Evolutionary conservation across 2,888 invertebrate genomes (phyloP).

Genomic region (Clitarchus hookeri): DNA sequence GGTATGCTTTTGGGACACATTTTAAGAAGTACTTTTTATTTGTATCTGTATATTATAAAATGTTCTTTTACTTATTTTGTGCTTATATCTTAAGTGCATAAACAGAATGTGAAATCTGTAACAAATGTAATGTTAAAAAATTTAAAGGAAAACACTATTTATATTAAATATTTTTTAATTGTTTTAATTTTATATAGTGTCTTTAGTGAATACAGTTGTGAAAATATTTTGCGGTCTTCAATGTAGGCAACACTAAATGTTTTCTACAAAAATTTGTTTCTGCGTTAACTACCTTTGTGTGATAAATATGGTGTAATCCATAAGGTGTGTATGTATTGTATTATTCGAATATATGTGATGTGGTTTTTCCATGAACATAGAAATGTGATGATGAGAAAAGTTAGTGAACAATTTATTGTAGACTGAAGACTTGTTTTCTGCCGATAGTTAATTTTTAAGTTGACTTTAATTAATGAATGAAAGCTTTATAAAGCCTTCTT

Average conservation of each 20-base stretch:
- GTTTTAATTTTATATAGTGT: background rate
- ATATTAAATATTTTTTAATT: background rate
- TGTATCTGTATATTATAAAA: background rate
- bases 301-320: conserved; percentile 19
- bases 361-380: conserved; percentile 15
- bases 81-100: background rate
- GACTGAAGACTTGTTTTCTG: conserved; percentile 23
- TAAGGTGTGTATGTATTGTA: conserved; percentile 24
- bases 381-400: background rate
- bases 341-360: conserved; percentile 24
- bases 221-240: conserved; percentile 24
- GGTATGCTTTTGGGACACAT: background rate
- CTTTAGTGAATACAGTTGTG: background rate
- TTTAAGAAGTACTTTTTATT: conserved; percentile 8
- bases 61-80: background rate
- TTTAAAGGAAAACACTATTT: background rate
- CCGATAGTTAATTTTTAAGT: conserved; percentile 5
- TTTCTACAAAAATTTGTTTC: conserved; percentile 16
- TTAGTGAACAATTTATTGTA: conserved; percentile 12
- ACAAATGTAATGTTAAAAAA: background rate
- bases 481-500: conserved; percentile 7
- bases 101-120: background rate
- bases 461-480: conserved; percentile 9
- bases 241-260: conserved; percentile 24
- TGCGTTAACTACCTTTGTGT: conserved; percentile 26